phyloP scores from a whole-genome alignment of 2,113 vertebrate genomes.

The Cavia porcellus region DNA sequence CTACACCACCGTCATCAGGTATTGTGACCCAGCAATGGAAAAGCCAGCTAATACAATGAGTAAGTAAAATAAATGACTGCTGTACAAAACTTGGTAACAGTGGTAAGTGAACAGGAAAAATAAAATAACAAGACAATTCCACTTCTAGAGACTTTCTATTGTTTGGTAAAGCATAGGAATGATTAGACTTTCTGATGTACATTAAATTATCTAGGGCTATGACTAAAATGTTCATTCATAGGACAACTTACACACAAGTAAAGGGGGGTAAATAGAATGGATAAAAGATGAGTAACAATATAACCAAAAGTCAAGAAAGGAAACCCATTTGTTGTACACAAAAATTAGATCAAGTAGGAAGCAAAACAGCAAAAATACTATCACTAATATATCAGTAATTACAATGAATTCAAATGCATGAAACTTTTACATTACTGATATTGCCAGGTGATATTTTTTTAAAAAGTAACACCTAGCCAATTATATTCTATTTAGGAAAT shows the following conservation, averaged over 20 bases:
- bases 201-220: background rate
- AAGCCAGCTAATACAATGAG: background rate
- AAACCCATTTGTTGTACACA: background rate
- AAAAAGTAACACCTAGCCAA: constrained; percentile 3
- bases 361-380: constrained; percentile 17
- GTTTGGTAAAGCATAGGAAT: background rate
- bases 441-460: background rate
- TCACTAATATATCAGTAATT: background rate
- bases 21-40: background rate
- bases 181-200: background rate
- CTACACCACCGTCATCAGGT: background rate
- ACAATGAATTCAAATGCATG: background rate
- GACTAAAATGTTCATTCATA: background rate
- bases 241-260: background rate
- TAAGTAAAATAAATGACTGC: background rate
- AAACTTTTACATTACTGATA: background rate
- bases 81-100: background rate
- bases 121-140: background rate
- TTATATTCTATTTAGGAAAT: constrained; percentile 25
- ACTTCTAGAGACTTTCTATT: constrained; percentile 20
- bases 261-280: background rate
- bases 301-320: background rate
- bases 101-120: background rate
- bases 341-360: constrained; percentile 14
- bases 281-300: background rate